A percentile compares a stretch with the other conserved stretches of the same genome.
phyloP scores from a whole-genome alignment of 2,113 vertebrate genomes.

The Xiphophorus couchianus region DNA sequence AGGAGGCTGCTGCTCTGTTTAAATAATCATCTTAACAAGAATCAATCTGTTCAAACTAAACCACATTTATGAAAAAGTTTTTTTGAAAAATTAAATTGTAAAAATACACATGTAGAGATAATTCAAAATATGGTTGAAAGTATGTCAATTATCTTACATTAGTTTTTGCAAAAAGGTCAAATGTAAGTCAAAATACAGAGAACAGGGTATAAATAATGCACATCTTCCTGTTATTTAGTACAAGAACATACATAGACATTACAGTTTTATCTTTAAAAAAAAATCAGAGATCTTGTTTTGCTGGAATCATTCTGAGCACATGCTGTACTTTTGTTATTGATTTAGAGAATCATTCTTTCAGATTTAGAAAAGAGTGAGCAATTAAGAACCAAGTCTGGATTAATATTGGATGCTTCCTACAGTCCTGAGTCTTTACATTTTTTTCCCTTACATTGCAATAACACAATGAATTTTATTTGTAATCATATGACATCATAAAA shows the following conservation, averaged over 20 bases:
- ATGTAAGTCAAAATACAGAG: slow-evolving; percentile 27
- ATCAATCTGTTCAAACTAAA: slow-evolving; percentile 24
- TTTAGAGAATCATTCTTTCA: not conserved
- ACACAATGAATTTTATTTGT: slow-evolving; percentile 23
- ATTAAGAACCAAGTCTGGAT: not conserved
- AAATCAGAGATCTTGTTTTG: not conserved
- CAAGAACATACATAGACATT: slow-evolving; percentile 30
- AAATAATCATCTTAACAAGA: slow-evolving; percentile 19
- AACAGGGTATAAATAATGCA: not conserved
- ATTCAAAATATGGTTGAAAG: slow-evolving; percentile 15
- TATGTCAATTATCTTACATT: not conserved
- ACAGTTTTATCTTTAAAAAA: not conserved
- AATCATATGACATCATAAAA: slow-evolving; percentile 23
- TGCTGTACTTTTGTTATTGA: not conserved
- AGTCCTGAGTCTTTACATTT: slow-evolving; percentile 10
- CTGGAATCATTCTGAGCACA: slow-evolving; percentile 11
- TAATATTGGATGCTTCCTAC: slow-evolving; percentile 2
- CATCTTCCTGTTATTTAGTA: slow-evolving; percentile 3
- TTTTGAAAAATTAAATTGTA: slow-evolving; percentile 11
- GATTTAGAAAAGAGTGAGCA: not conserved
- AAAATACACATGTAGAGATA: slow-evolving; percentile 25
- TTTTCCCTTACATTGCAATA: slow-evolving; percentile 4
- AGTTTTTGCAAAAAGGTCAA: slow-evolving; percentile 21
- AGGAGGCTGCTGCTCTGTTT: slow-evolving; percentile 9
- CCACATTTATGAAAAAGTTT: not conserved